Evolutionary conservation across 2,113 vertebrate genomes (phyloP), one percentile per base, ranked within the genome.

Genomic region (Paralichthys olivaceus): DNA sequence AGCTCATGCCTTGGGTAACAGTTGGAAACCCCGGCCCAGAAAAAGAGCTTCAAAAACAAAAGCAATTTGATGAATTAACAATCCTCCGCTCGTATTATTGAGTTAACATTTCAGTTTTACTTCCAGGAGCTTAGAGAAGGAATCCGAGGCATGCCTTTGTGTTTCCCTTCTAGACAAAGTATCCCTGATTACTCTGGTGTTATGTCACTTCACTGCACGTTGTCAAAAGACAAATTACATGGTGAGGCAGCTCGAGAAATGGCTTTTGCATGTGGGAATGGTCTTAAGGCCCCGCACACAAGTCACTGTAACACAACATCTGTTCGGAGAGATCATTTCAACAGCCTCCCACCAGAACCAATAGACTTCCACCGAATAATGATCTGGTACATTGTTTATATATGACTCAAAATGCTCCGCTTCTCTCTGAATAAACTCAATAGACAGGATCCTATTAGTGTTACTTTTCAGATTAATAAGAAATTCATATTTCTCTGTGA

Each of bases 91-190:
- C 77, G 2, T 72, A 81, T 88, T 86, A 89, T 87, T 78, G 83
- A 88, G 90, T 84, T 87, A 90, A 90, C 83, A 67, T 90, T 88
- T 86, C 84, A 84, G 79, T 86, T 90, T 87, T 75, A 90, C 88
- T 87, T 89, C 89, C 90, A 92, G 86, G 67, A 77, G 91, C 84
- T 91, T 91, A 87, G 84, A 59, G 22, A 74, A 84, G 83, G 91
- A 90, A 91, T 92, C 69, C 22, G 23, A 91, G 81, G 81, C 81
- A 84, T 88, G 80, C 78, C 85, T 89, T 89, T 89, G 88, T 87
- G 80, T 75, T 89, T 85, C 81, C 84, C 85, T 85, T 72, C 84
- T 58, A 87, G 90, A 93, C 91, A 93, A 93, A 92, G 87, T 88
- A 87, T 87, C 85, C 79, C 79, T 90, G 92, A 93, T 93, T 91